Evolutionary conservation across 2,113 vertebrate species (phyloP).

Genomic region (Hypomesus transpacificus): DNA sequence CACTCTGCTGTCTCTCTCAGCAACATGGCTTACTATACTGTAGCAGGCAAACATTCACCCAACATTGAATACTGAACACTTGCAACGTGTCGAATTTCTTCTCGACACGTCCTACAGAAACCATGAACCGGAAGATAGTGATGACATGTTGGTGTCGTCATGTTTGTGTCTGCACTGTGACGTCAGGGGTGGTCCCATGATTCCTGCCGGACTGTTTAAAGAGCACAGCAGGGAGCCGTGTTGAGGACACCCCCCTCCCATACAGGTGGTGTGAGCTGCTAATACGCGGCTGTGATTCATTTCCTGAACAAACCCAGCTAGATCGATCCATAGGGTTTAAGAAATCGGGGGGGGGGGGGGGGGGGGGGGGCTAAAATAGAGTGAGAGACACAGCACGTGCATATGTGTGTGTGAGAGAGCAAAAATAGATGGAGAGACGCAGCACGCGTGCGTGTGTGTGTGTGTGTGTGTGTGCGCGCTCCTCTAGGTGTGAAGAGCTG

Average conservation of each 20-base stretch:
- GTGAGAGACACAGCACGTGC: conserved; percentile 7
- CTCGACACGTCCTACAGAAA: background rate
- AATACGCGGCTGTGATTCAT: conserved; percentile 43
- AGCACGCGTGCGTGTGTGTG: conserved; percentile 9
- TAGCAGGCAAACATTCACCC: conserved; percentile 27
- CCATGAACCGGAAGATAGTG: background rate
- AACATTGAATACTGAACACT: background rate
- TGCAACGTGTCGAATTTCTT: background rate
- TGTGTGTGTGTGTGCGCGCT: background rate
- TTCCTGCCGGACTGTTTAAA: conserved; percentile 40
- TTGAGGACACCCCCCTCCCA: conserved; percentile 5
- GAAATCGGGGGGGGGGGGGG: conserved; percentile 3
- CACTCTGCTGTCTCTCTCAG: conserved; percentile 48
- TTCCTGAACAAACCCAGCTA: conserved; percentile 43
- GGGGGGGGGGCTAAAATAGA: conserved; percentile 24
- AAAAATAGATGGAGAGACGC: background rate
- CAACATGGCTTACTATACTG: conserved; percentile 10
- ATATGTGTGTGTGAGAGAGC: conserved; percentile 11
- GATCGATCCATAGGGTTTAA: conserved; percentile 55
- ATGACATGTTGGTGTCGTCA: background rate
- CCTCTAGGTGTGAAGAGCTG: conserved; percentile 15
- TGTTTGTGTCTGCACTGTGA: background rate
- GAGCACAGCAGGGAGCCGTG: conserved; percentile 53
- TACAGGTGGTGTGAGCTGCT: conserved; percentile 28
- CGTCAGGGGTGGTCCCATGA: background rate